These are phyloP conservation scores for Hyalella azteca DNA, from an alignment of 2,888 invertebrate species.

Conservation along the genomic window DNA sequence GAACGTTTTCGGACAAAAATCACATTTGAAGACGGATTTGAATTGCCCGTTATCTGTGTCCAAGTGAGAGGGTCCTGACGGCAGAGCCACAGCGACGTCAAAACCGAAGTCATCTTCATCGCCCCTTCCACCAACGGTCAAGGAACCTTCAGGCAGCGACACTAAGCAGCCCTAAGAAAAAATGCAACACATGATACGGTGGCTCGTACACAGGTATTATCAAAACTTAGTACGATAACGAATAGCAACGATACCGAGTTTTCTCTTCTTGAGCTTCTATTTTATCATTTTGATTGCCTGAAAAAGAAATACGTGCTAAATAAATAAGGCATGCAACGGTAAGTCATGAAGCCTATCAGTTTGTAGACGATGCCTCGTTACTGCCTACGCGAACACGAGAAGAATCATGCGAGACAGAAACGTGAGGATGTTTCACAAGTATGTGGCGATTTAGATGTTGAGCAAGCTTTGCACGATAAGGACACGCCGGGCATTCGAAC, in stretches of 20 bases:
- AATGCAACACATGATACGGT: conserved; percentile 5
- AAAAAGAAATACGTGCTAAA: too few relatives aligned
- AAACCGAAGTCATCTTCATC: not conserved
- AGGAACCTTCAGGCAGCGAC: not conserved
- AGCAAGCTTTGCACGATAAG: conserved; percentile 49
- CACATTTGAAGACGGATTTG: conserved; percentile 1
- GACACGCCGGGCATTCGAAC: conserved; percentile 54
- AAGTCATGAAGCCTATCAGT: too few relatives aligned
- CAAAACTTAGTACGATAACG: too few relatives aligned
- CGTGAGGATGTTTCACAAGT: conserved; percentile 11
- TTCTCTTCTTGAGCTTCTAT: too few relatives aligned
- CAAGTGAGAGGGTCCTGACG: conserved; percentile 4
- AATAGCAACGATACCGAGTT: too few relatives aligned
- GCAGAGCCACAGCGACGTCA: not conserved
- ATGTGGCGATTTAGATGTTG: conserved; percentile 3
- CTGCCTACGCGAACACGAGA: too few relatives aligned
- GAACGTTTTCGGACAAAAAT: conserved; percentile 1
- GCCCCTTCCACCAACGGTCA: not conserved
- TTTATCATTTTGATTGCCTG: too few relatives aligned
- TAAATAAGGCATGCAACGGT: too few relatives aligned
- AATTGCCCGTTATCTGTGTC: not conserved
- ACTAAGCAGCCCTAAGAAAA: conserved; percentile 21
- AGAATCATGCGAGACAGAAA: too few relatives aligned
- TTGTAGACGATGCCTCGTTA: too few relatives aligned
- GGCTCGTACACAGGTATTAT: too few relatives aligned